phyloP scores from a whole-genome alignment of 2,113 vertebrate genomes.

The Syngnathus floridae region DNA sequence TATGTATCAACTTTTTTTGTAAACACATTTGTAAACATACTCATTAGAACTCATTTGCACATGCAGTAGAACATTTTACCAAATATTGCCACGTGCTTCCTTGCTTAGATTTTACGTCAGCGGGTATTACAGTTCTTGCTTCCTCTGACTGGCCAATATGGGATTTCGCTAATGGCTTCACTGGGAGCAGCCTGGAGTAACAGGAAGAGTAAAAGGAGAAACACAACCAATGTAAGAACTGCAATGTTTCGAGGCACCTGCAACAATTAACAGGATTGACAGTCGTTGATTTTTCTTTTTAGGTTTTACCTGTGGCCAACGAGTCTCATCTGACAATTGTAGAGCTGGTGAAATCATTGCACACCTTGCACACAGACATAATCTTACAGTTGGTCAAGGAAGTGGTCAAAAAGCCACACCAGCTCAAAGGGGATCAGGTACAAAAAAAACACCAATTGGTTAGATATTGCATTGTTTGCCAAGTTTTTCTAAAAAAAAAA shows the following conservation, averaged over 20 bases:
- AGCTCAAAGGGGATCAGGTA: constrained; percentile 89
- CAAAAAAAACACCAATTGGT: background rate
- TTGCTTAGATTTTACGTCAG: constrained; percentile 78
- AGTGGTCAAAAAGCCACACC: constrained; percentile 90
- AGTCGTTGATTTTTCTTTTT: background rate
- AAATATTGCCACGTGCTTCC: background rate
- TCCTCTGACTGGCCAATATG: constrained; percentile 80
- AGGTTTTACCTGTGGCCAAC: constrained; percentile 80
- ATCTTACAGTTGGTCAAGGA: constrained; percentile 88
- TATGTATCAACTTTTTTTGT: no score
- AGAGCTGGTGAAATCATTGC: constrained; percentile 82
- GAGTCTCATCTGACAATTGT: constrained; percentile 80
- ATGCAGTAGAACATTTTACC: background rate
- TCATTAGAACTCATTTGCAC: background rate
- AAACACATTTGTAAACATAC: no score
- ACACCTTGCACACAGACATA: constrained; percentile 74
- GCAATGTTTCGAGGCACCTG: background rate
- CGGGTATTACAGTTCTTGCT: constrained; percentile 86
- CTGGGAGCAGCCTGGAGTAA: constrained; percentile 85
- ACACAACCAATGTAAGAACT: constrained; percentile 78
- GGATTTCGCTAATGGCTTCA: constrained; percentile 82
- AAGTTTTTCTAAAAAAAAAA: background rate
- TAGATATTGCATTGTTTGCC: background rate
- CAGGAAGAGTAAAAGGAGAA: constrained; percentile 75
- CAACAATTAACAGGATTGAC: background rate